A percentile compares a stretch with the other conserved stretches of the same genome.
Conservation (phyloP, 2,113 vertebrate genomes). For the Elgaria multicarinata region DNA sequence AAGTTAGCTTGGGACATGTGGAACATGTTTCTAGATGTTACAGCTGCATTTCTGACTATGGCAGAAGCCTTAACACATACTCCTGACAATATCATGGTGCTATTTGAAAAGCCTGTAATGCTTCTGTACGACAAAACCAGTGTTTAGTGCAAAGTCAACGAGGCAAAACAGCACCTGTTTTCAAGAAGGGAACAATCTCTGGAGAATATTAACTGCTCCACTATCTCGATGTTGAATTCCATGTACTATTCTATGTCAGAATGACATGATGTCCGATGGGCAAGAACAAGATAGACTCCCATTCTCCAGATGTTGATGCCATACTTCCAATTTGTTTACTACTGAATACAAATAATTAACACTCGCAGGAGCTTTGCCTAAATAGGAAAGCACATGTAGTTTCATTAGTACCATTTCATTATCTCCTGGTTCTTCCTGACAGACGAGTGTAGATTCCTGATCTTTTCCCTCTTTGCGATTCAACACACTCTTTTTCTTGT, state of each 20-base stretch:
- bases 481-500: constrained; percentile 26
- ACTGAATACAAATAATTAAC: background rate
- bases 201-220: background rate
- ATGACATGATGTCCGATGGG: background rate
- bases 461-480: constrained; percentile 67
- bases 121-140: too few species aligned
- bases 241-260: background rate
- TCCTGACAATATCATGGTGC: too few species aligned
- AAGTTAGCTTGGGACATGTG: too few species aligned
- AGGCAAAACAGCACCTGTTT: too few species aligned
- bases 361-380: background rate
- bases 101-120: too few species aligned
- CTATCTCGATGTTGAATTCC: background rate
- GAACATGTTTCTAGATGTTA: too few species aligned
- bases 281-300: background rate
- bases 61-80: too few species aligned
- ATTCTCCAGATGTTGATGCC: background rate
- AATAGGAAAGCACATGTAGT: background rate
- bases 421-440: constrained; percentile 62
- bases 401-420: constrained; percentile 55
- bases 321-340: background rate
- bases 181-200: too few species aligned
- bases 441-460: constrained; percentile 57
- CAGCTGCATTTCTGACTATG: too few species aligned
- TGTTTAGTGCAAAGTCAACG: too few species aligned